Percentiles rank a stretch among this genome's conserved stretches.
These are phyloP conservation scores for Disparrhopalites patrizii DNA, from an alignment of 2,888 invertebrate genomes.

Conservation along the genomic window DNA sequence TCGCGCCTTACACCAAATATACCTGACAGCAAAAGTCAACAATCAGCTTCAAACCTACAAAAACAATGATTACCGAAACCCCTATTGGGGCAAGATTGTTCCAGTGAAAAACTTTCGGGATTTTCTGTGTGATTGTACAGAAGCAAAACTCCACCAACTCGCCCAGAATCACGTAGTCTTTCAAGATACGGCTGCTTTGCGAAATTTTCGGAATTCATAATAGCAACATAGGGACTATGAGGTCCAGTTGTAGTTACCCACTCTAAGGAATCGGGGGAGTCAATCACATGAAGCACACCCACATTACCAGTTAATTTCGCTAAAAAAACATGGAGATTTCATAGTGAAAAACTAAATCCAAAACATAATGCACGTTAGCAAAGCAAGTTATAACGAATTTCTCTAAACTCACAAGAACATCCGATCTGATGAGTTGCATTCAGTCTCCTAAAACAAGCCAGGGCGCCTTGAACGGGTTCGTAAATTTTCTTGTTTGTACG, in stretches of 20 bases:
- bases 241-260: constrained; percentile 68
- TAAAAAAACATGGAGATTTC: constrained; percentile 52
- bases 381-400: too few relatives aligned
- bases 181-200: constrained; percentile 53
- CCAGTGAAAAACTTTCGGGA: constrained; percentile 55
- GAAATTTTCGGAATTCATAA: constrained; percentile 64
- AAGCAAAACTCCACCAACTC: constrained; percentile 54
- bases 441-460: constrained; percentile 80
- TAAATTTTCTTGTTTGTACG: constrained; percentile 62
- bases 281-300: constrained; percentile 75
- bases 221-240: constrained; percentile 75
- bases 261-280: constrained; percentile 56
- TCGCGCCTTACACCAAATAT: too few relatives aligned
- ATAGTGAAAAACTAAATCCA: not conserved
- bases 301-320: constrained; percentile 73
- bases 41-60: not conserved
- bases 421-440: constrained; percentile 95
- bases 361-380: not conserved
- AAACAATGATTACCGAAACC: constrained; percentile 62
- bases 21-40: not conserved
- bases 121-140: constrained; percentile 48
- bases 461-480: constrained; percentile 64
- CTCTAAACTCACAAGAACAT: constrained; percentile 74
- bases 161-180: constrained; percentile 51
- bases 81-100: constrained; percentile 78